Percentiles rank a stretch among this genome's conserved stretches.
These are phyloP conservation scores for Papilio glaucus DNA, from an alignment of 1,140 invertebrate genomes.

Conservation along the genomic window DNA sequence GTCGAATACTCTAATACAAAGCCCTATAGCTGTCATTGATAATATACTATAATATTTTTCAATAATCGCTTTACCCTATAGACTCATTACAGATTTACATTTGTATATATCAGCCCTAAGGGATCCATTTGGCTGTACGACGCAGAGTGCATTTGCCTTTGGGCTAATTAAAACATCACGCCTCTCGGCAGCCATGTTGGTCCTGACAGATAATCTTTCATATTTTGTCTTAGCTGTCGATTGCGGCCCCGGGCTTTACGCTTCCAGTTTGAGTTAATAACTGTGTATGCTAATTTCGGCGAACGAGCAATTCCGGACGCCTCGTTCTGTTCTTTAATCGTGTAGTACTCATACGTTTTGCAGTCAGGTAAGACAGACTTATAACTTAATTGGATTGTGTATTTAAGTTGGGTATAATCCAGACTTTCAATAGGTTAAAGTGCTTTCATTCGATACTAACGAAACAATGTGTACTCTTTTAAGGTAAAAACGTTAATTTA, in stretches of 20 bases:
- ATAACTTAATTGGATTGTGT: slow-evolving; percentile 33
- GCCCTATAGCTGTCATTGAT: not conserved
- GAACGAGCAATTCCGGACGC: slow-evolving; percentile 22
- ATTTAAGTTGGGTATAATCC: not conserved
- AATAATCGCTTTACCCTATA: not conserved
- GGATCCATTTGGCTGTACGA: slow-evolving; percentile 59
- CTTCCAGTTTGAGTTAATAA: slow-evolving; percentile 28
- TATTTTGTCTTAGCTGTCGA: slow-evolving; percentile 78
- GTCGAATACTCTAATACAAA: not conserved
- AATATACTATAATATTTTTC: slow-evolving; percentile 11
- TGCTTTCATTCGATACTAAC: not conserved
- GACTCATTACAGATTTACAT: not conserved
- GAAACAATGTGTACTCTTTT: no score
- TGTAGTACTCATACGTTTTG: not conserved
- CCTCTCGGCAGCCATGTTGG: slow-evolving; percentile 57
- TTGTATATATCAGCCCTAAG: slow-evolving; percentile 53
- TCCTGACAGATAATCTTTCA: slow-evolving; percentile 73
- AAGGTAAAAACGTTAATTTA: no score
- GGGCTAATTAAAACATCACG: slow-evolving; percentile 80
- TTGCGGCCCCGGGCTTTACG: slow-evolving; percentile 48
- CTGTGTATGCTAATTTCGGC: slow-evolving; percentile 27
- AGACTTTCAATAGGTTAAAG: not conserved
- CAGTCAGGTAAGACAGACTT: not conserved
- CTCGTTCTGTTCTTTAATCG: slow-evolving; percentile 4
- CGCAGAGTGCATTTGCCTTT: slow-evolving; percentile 72